These are phyloP conservation scores for Sebastes matsubarae DNA, from an alignment of 2,797 vertebrate genomes.

Conservation along the genomic window DNA sequence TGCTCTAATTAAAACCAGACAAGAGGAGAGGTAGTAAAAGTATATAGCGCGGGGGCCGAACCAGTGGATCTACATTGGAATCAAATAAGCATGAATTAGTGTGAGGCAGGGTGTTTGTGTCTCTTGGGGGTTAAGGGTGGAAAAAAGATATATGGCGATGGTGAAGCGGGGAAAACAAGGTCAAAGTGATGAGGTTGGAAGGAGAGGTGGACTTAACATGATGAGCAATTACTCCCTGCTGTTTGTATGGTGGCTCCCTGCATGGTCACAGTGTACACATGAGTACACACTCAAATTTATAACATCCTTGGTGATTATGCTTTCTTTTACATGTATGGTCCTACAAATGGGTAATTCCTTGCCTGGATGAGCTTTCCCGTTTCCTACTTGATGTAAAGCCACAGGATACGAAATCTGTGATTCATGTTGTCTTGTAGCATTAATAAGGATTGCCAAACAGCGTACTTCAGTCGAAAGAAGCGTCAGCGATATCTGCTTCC, in stretches of 20 bases:
- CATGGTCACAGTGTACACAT: background rate
- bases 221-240: background rate
- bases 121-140: background rate
- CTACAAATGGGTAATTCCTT: background rate
- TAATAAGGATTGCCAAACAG: conserved; percentile 5
- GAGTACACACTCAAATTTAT: background rate
- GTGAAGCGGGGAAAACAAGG: background rate
- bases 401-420: conserved; percentile 1
- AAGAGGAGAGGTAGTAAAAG: conserved; percentile 2
- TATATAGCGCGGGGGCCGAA: background rate
- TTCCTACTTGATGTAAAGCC: conserved; percentile 7
- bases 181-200: conserved; percentile 3
- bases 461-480: conserved; percentile 15
- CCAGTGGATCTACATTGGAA: background rate
- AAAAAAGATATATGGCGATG: background rate
- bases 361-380: background rate
- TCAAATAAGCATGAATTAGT: conserved; percentile 1
- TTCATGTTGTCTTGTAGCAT: conserved; percentile 11
- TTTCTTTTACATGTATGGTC: background rate
- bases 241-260: background rate
- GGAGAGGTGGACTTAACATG: background rate
- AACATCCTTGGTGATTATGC: background rate
- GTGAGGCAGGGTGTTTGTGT: conserved; percentile 4
- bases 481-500: conserved; percentile 1
- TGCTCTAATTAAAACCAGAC: conserved; percentile 20